Base-by-base conservation (phyloP, 2,888 invertebrate genomes). In the Caenorhabditis afra region DNA sequence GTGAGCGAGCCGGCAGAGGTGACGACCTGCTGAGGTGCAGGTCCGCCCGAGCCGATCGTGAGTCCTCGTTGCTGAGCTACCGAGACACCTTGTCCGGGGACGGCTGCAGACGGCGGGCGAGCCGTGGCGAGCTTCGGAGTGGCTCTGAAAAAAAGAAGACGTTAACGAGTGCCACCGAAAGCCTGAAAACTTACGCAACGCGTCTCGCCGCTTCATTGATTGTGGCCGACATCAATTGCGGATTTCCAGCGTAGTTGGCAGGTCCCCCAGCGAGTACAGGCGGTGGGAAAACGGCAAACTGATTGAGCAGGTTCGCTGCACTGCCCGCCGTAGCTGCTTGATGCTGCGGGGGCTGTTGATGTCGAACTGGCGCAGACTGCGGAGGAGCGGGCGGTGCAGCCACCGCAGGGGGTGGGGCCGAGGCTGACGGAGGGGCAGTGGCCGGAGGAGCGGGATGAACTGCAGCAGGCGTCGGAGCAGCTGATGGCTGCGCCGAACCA, bases 151-250 rank as follows among this genome's bases (percentile, higher is more conserved):
- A 29, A 39, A 50, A n/a, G 20, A 29, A 18, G 53, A 29, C 4
- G 16, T 14, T 41, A 29, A 47, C 23, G 11, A 57, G n/a, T n/a
- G n/a, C n/a, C 20, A 20, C 3, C 12, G 4, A 14, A 12, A 3
- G 23, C n/a, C 8, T 11, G 22, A 45, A 62, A 64, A 75, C 79
- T 79, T 52, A 79, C 79, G 79, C 79, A 52, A 65, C 71, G 59
- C 77, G 67, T 50, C 81, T 49, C n/a, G 79, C 45, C 20, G 79
- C 79, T 41, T 83, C 81, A 53, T 68, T 74, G 44, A 79, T 75
- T 10, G 81, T 49, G 10, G 80, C 83, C 5, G 71, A 59, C 68
- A 83, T 80, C 53, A 81, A n/a, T 45, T 81, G 83, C 16, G 81
- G 66, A 37, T 65, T 75, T 37, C 79, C 79, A 14, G 74, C 49